phyloP scores from a whole-genome alignment of 2,888 invertebrate genomes.

The Drosophila cracens region DNA sequence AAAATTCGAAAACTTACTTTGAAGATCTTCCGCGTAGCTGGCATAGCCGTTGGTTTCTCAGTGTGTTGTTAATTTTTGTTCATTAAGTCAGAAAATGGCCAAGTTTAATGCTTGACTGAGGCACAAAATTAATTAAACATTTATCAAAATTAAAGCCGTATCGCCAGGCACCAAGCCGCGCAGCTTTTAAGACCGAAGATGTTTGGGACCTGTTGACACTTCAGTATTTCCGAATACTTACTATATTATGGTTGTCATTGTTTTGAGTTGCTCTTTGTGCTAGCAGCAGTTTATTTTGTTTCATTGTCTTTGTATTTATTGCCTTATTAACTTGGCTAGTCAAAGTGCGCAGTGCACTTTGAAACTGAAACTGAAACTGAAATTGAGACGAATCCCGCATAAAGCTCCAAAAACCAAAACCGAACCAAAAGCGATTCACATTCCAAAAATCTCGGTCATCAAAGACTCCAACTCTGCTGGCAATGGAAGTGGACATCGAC shows the following conservation, averaged over 20 bases:
- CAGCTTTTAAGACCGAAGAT: conserved; percentile 28
- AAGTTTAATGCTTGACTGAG: conserved; percentile 70
- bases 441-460: conserved; percentile 67
- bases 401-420: conserved; percentile 25
- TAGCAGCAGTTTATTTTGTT: conserved; percentile 23
- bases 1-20: conserved; percentile 65
- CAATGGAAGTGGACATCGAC: conserved; percentile 81
- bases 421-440: conserved; percentile 58
- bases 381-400: conserved; percentile 70
- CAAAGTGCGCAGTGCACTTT: conserved; percentile 53
- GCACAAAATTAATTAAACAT: conserved; percentile 81
- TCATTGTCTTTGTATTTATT: conserved; percentile 57
- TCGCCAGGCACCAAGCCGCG: conserved; percentile 36
- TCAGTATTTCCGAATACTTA: conserved; percentile 50
- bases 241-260: conserved; percentile 62
- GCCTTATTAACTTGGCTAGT: conserved; percentile 50
- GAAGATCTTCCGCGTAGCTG: conserved; percentile 77
- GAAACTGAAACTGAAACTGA: conserved; percentile 45
- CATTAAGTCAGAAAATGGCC: conserved; percentile 81
- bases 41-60: conserved; percentile 55
- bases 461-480: conserved; percentile 47
- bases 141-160: conserved; percentile 80
- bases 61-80: conserved; percentile 81
- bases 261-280: conserved; percentile 34
- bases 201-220: conserved; percentile 61